phyloP scores from a whole-genome alignment of 2,113 vertebrate genomes.

The Perognathus longimembris region DNA sequence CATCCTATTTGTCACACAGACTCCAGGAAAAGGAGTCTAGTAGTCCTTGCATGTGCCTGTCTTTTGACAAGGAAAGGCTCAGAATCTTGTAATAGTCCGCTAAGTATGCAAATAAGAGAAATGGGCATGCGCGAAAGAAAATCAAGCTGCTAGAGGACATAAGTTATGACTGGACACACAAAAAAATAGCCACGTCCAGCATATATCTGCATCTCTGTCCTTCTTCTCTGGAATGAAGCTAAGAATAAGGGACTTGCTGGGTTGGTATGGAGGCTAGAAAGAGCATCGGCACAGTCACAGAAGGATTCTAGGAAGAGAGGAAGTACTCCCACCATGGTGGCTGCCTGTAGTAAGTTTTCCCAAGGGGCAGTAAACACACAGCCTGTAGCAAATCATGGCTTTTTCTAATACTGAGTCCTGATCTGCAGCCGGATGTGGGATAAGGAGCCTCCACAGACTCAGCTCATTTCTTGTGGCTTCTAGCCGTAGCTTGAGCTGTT shows the following conservation, averaged over 20 bases:
- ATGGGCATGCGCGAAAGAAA: too few relatives aligned
- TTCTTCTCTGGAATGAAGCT: neutral
- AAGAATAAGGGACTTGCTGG: neutral
- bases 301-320: accelerated
- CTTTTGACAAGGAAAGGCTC: neutral
- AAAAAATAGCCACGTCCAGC: neutral
- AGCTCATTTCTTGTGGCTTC: neutral
- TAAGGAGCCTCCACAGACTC: accelerated
- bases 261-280: too few relatives aligned
- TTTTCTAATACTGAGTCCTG: neutral
- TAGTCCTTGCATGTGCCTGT: neutral
- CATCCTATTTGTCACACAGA: neutral
- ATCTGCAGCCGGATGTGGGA: neutral
- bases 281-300: neutral
- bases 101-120: neutral
- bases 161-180: too few relatives aligned
- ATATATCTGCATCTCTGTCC: neutral
- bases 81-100: neutral
- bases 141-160: too few relatives aligned
- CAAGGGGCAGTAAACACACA: neutral
- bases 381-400: neutral
- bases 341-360: neutral
- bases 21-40: neutral
- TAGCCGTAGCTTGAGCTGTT: too few relatives aligned
- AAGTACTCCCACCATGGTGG: accelerated